Evolutionary conservation across 2,113 vertebrate genomes (phyloP), one percentile per base, ranked within the genome.

Genomic region (Zosterops borbonicus): DNA sequence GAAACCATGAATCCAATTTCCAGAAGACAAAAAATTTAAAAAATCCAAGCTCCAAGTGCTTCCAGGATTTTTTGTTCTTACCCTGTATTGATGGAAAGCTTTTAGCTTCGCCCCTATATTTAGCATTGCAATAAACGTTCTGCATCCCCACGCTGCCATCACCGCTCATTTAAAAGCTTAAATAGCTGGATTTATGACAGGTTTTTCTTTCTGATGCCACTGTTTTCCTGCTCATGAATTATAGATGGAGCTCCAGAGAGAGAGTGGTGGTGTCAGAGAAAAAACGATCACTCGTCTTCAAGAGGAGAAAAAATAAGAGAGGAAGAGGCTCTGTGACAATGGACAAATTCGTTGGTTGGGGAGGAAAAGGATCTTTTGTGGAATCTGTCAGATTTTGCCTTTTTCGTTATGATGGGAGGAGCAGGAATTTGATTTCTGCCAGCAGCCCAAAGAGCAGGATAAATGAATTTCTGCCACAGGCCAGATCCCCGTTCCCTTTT

Each of bases 191-290:
- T 89, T 95, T 85, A 63, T 82, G 88, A 87, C 92, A 94, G 25
- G 28, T 68, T 94, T 94, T 81, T 79, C 80, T 81, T 81, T 78
- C 80, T 93, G 87, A 78, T 92, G 60, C 94, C 68, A 8, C 39
- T 90, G 84, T 85, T 92, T 88, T 70, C 39, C 12, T 74, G 63
- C 85, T 90, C 86, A 69, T 89, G 88, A 94, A 87, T 89, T 87
- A 88, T 67, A 78, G 92, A 89, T 91, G 85, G 93, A 70, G 65
- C 21, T 82, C 58, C 35, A 23, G 50, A 31, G 68, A 31, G 68
- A 70, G 50, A 81, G 62, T 4, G 37, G 46, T 76, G 85, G 80
- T 90, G 56, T 60, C 50, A 80, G 27, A 76, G 22, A 14, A 46
- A 52, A 77, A 37, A 11, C 20, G 64, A n/a, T 35, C 33, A n/a